Conservation (phyloP, 1,140 invertebrate genomes). For the Cyrtorhinus lividipennis region DNA sequence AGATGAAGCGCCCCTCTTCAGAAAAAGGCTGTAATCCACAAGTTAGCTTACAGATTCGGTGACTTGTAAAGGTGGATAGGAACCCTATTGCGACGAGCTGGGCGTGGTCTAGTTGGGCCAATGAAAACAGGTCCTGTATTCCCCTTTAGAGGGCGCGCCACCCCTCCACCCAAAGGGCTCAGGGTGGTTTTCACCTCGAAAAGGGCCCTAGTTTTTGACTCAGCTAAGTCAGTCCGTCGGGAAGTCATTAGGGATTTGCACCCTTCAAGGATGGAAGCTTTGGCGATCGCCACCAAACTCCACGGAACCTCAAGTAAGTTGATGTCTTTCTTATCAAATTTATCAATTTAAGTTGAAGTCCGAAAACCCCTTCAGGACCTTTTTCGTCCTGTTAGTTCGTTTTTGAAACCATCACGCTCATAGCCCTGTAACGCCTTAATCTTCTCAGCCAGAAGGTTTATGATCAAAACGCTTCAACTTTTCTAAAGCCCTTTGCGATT, state of each 20-base stretch:
- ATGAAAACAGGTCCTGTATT: neutral
- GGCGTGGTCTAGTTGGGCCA: neutral
- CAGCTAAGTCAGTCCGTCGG: neutral
- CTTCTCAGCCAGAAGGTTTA: too few species aligned
- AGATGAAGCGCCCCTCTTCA: too few species aligned
- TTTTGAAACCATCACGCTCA: too few species aligned
- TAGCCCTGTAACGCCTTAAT: too few species aligned
- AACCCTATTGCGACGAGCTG: neutral
- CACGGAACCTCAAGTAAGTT: slow-evolving; percentile 2
- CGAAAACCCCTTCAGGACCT: too few species aligned
- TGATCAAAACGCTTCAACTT: too few species aligned
- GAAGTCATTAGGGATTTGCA: slow-evolving; percentile 6
- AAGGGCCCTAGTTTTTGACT: neutral
- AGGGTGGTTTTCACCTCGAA: neutral
- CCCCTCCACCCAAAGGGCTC: neutral
- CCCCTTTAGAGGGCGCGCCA: neutral
- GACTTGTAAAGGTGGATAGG: slow-evolving; percentile 5
- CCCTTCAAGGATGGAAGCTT: neutral
- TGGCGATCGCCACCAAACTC: slow-evolving; percentile 1
- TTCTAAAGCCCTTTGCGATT: too few species aligned
- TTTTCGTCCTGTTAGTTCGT: too few species aligned
- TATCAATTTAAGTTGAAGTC: too few species aligned
- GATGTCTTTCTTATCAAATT: too few species aligned
- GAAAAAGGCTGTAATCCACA: neutral
- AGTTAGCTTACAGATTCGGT: slow-evolving; percentile 2